Evolutionary conservation across 2,797 vertebrate species (phyloP), one percentile per base, ranked within the genome.

Genomic region (Hypotaenidia okinawae): DNA sequence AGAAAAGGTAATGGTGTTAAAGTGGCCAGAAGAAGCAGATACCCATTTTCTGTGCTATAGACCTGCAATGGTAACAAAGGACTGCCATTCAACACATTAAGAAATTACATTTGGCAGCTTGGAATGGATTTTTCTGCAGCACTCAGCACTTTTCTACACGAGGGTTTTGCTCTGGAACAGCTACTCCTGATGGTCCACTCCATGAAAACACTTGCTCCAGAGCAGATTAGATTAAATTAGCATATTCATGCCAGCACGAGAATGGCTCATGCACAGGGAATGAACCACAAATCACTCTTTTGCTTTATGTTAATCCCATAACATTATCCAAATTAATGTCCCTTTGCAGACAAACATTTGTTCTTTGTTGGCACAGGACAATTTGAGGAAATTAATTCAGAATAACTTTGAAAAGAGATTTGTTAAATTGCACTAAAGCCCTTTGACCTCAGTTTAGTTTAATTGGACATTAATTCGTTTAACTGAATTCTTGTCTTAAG

Each of bases 341-440:
- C 13, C 62, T 87, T 75, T 90, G 66, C 85, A 93, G 85, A 52
- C 51, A 88, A 95, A 88, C 41, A 55, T 86, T 91, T 63, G 15
- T 75, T 93, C 93, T 86, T 83, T 85, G 87, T 75, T 1, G 0
- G 58, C 69, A 62, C 25, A 81, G 32, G 7, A 89, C 62, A 16
- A 90, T 88, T 59, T 88, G 58, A 86, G 66, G n/a, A 95, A 94
- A 94, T 94, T 76, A 94, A 94, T 93, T 81, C 85, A 84, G 63
- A 78, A 79, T 81, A 93, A 72, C 51, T 95, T 94, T 78, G 51
- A 72, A 95, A 91, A 81, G 19, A 30, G 33, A 72, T 91, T 94
- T 93, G 91, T 86, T 90, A 95, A 91, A 93, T 88, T 89, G 58
- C 41, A 75, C 76, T 62, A 75, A 85, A 82, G 68, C 57, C 61